Conservation (phyloP, 1,140 invertebrate genomes). For the Brachionus koreanus region DNA sequence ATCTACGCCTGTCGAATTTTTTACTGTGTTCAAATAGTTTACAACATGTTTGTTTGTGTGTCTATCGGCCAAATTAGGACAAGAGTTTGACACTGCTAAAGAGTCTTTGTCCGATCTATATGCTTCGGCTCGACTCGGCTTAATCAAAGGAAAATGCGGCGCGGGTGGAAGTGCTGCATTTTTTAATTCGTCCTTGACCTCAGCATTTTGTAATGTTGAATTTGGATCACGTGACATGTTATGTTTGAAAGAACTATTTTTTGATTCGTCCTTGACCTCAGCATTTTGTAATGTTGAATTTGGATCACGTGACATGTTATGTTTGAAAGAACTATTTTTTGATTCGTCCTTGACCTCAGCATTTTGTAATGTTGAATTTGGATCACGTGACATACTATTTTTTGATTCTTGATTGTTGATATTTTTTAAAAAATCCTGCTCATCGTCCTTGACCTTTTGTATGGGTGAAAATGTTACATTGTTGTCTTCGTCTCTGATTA, state of each 20-base stretch:
- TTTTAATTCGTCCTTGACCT: neutral
- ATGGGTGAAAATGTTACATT: neutral
- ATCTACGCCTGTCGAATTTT: neutral
- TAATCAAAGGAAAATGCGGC: neutral
- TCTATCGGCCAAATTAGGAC: neutral
- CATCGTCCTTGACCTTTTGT: neutral
- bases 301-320: no score
- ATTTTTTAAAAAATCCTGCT: neutral
- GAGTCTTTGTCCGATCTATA: neutral
- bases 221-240: no score
- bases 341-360: no score
- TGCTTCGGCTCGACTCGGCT: neutral
- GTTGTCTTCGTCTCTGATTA: neutral
- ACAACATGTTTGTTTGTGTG: slow-evolving; percentile 9
- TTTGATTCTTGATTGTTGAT: no score
- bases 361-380: neutral
- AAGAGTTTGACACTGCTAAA: neutral
- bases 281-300: no score
- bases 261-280: no score
- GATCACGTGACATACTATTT: neutral
- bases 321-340: no score
- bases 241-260: no score
- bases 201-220: no score
- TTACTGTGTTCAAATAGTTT: neutral
- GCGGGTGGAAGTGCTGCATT: neutral